phyloP scores from a whole-genome alignment of 2,113 vertebrate species.

The Perognathus longimembris region DNA sequence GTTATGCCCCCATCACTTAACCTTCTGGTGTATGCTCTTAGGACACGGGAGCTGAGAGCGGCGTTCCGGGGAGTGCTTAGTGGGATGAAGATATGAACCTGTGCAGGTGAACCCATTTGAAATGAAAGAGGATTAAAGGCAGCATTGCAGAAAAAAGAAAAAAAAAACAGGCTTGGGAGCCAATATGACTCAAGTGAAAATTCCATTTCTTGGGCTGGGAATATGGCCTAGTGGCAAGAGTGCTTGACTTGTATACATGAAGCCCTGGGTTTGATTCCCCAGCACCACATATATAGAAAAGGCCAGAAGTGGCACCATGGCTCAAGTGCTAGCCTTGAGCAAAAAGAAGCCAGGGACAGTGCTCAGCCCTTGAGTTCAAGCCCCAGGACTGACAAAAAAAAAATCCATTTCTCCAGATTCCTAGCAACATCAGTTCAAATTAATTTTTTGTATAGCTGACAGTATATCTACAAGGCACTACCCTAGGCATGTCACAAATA shows the following conservation, averaged over 20 bases:
- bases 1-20: conserved; percentile 74
- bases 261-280: too few species aligned
- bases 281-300: too few species aligned
- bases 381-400: too few species aligned
- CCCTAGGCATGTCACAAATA: not conserved
- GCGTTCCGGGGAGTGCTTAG: conserved; percentile 52
- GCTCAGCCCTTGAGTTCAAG: too few species aligned
- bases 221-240: too few species aligned
- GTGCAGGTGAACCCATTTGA: conserved; percentile 20
- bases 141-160: not conserved
- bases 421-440: not conserved
- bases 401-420: not conserved
- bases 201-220: not conserved
- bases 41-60: conserved; percentile 73
- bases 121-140: not conserved
- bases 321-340: too few species aligned
- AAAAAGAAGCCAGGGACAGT: too few species aligned
- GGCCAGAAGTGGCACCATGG: too few species aligned
- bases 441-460: not conserved
- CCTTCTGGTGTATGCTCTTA: conserved; percentile 77
- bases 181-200: not conserved
- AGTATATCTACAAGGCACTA: not conserved
- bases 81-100: not conserved
- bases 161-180: not conserved
- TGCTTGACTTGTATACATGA: too few species aligned